Evolutionary conservation across 2,797 vertebrate genomes (phyloP).

Genomic region (Pipistrellus pipistrellus): DNA sequence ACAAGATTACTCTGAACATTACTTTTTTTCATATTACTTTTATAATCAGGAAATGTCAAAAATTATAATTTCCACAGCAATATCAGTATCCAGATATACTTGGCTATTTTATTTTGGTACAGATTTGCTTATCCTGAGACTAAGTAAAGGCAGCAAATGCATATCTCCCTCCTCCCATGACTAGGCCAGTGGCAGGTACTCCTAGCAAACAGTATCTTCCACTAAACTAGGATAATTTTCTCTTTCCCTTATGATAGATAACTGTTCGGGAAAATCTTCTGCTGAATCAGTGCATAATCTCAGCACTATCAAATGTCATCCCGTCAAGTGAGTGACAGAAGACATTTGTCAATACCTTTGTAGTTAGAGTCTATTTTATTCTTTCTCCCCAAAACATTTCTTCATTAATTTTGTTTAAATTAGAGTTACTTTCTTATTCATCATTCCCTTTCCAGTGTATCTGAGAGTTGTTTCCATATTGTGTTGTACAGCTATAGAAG

Average conservation of each 20-base stretch:
- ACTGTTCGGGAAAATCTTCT: background rate
- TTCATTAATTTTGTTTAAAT: background rate
- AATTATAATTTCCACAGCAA: slow-evolving; percentile 49
- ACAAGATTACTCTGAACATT: slow-evolving; percentile 38
- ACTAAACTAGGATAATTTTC: background rate
- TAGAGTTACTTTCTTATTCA: background rate
- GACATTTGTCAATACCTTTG: background rate
- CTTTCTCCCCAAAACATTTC: background rate
- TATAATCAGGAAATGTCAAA: background rate
- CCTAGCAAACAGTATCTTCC: background rate
- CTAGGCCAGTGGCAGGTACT: background rate
- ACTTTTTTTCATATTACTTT: slow-evolving; percentile 38
- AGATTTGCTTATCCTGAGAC: slow-evolving; percentile 31
- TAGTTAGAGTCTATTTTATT: slow-evolving; percentile 9
- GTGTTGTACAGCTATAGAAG: background rate
- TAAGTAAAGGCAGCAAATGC: slow-evolving; percentile 39
- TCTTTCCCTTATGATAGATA: background rate
- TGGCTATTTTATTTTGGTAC: slow-evolving; percentile 65
- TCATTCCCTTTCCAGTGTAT: background rate
- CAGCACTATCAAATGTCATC: background rate
- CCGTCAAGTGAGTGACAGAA: background rate
- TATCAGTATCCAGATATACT: slow-evolving; percentile 20
- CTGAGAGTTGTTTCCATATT: background rate
- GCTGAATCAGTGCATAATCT: background rate
- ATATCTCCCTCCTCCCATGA: background rate